Base-by-base conservation (phyloP, 2,888 invertebrate genomes). In the Liodrosophila aerea region DNA sequence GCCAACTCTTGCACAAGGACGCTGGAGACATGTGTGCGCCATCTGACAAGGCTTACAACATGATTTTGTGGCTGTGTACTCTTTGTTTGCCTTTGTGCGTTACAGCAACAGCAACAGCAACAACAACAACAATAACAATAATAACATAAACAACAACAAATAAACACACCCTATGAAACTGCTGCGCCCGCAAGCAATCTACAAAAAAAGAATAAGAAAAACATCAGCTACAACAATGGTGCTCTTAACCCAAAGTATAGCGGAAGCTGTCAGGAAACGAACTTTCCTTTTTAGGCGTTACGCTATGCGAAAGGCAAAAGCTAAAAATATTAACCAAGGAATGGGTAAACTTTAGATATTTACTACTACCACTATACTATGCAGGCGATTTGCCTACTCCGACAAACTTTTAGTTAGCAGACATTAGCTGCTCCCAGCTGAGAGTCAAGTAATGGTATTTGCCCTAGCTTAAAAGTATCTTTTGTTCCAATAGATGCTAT, bases 31-130 rank as follows among this genome's bases (percentile, higher is more conserved):
- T 66, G 56, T 59, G 60, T 70, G 62, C 44, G 49, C 54, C 62
- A 62, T 49, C 70, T 76, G 80, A 77, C 80, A 78, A 63, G 71
- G 71, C 70, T 85, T 85, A 73, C 73, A 81, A 80, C 77, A 81
- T 74, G 70, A 74, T 80, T 74, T 70, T 73, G 73, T 66, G 81
- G 81, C 72, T 62, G 51, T 71, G 64, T 64, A 67, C 56, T 58
- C 64, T 67, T 65, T 64, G 59, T 77, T 62, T 61, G 52, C 53
- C 43, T 64, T 53, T 74, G 74, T 67, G 61, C 53, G 58, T 60
- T 43, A 39, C 46, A 49, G 22, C 36, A 58, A 56, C 59, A 50
- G 50, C 49, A 34, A 18, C 37, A 37, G 22, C 22, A 40, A 11
- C 22, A 58, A 57, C 36, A 58, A 53, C 59, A 50, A 50, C 49